Conservation (phyloP, 2,888 invertebrate species). For the Aleiodes testaceus region DNA sequence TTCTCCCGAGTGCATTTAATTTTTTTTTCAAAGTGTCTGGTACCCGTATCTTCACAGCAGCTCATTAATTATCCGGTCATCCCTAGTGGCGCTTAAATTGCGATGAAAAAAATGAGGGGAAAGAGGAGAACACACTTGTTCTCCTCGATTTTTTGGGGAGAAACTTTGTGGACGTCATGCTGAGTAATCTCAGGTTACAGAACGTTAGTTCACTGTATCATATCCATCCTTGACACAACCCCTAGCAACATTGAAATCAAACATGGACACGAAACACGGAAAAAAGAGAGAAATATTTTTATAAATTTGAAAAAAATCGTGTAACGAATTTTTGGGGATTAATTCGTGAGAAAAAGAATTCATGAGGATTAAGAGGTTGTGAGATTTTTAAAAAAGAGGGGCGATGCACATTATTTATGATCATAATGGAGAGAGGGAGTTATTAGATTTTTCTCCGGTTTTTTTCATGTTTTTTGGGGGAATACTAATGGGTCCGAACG, state of each 20-base stretch:
- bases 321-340: conserved; percentile 14
- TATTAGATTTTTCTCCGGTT: conserved; percentile 45
- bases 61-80: conserved; percentile 47
- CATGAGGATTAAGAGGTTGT: conserved; percentile 1
- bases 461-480: conserved; percentile 29
- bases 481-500: conserved; percentile 50
- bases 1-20: neutral
- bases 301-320: neutral
- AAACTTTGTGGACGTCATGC: conserved; percentile 42
- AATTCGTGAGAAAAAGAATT: conserved; percentile 29
- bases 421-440: conserved; percentile 38
- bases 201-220: conserved; percentile 60
- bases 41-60: conserved; percentile 47
- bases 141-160: conserved; percentile 38
- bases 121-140: conserved; percentile 28
- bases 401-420: conserved; percentile 32
- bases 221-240: conserved; percentile 22
- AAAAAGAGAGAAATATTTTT: too few relatives aligned
- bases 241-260: conserved; percentile 6
- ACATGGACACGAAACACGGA: neutral
- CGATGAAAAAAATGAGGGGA: conserved; percentile 30
- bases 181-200: conserved; percentile 60
- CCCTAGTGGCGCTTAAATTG: conserved; percentile 54
- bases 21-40: conserved; percentile 42
- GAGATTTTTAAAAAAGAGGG: conserved; percentile 15